Evolutionary conservation across 2,888 invertebrate species (phyloP), one percentile per base, ranked within the genome.

Genomic region (Unio pictorum): DNA sequence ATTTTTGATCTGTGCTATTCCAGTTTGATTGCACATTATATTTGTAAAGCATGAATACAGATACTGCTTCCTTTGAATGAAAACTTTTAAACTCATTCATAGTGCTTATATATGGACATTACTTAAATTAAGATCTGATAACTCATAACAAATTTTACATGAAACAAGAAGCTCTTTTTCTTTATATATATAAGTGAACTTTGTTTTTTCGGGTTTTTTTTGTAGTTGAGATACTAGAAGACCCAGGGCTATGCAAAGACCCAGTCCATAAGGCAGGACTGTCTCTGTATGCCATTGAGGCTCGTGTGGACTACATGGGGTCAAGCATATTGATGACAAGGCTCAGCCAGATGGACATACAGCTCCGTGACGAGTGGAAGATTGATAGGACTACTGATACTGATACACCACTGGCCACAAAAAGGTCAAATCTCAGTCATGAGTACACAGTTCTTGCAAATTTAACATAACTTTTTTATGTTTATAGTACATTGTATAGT

Each of bases 251-350:
- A 0, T 95, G 95, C 67, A 93, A 94, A 81, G 95, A 95, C 90
- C 97, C 97, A 0, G 95, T 95, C 84, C 97, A 97, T 90, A 95
- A 94, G 66, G 95, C 63, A 90, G 96, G 83, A 60, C 64, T 88
- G 75, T 93, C 94, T 83, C 92, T 97, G 76, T 93, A 94, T 84
- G 96, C 96, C 20, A 91, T 97, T 65, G 97, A 98, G 91, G 92
- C 96, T 81, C 93, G 98, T 28, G 92, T 99, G 71, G 99, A 99
- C 91, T 99, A 99, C 92, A 99, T 99, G 99, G 98, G 98, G 74
- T 95, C 97, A n/a, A 94, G 96, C 58, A 96, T 96, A 70, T 91
- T 99, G 73, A 95, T 99, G 94, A 95, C 95, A 17, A 92, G 97
- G 65, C 95, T 97, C 63, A 96, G 95, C 80, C 93, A 93, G 20